phyloP scores from a whole-genome alignment of 2,888 invertebrate genomes.

The Meiosimyza platycephala region DNA sequence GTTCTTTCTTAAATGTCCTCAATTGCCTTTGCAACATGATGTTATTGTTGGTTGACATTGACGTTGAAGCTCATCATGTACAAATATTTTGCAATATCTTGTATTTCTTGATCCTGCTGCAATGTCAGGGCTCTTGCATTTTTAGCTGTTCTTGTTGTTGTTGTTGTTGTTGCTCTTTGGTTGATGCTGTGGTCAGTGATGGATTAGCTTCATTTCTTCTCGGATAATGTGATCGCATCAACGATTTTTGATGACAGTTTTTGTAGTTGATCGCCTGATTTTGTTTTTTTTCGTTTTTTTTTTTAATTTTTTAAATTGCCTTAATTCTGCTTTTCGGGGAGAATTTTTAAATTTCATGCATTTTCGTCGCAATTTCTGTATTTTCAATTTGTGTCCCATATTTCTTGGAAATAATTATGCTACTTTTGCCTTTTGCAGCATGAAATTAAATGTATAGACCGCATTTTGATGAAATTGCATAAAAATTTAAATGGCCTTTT shows the following conservation, averaged over 20 bases:
- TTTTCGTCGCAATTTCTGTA: slow-evolving; percentile 40
- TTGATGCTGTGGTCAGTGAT: slow-evolving; percentile 55
- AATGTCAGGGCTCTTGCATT: background rate
- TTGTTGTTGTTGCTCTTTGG: slow-evolving; percentile 39
- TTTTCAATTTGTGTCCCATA: slow-evolving; percentile 25
- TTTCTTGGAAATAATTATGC: slow-evolving; percentile 66
- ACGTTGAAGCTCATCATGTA: slow-evolving; percentile 22
- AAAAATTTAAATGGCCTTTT: slow-evolving; percentile 48
- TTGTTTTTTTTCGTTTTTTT: slow-evolving; percentile 40
- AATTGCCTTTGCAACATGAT: background rate
- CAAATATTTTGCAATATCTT: slow-evolving; percentile 4
- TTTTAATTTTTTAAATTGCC: slow-evolving; percentile 21
- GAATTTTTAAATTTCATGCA: slow-evolving; percentile 33
- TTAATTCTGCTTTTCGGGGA: slow-evolving; percentile 11
- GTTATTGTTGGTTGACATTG: background rate
- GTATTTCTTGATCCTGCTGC: slow-evolving; percentile 12
- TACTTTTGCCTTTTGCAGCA: slow-evolving; percentile 53
- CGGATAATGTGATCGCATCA: slow-evolving; percentile 61
- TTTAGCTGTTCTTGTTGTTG: slow-evolving; percentile 6
- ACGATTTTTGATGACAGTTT: slow-evolving; percentile 55
- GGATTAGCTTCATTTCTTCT: slow-evolving; percentile 66
- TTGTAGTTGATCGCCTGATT: slow-evolving; percentile 41
- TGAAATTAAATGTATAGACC: slow-evolving; percentile 50
- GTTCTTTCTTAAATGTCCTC: background rate
- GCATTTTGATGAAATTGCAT: slow-evolving; percentile 63